phyloP scores from a whole-genome alignment of 2,113 vertebrate species.

The Grammomys surdaster region DNA sequence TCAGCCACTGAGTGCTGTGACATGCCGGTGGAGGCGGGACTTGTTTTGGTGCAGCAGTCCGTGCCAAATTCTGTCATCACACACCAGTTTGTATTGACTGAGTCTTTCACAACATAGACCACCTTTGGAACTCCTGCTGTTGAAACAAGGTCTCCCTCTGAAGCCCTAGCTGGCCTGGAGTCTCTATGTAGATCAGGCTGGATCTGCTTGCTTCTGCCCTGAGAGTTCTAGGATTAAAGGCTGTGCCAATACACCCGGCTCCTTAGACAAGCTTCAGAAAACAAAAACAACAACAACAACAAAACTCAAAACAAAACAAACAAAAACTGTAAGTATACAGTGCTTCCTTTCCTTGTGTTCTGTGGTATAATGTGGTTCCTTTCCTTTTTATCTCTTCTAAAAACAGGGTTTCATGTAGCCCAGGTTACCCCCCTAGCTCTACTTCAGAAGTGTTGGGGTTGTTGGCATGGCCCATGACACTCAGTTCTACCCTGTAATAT shows the following conservation, averaged over 20 bases:
- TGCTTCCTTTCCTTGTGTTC: not conserved
- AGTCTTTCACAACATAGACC: not conserved
- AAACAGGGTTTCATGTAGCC: not conserved
- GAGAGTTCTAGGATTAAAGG: not conserved
- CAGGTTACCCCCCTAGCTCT: not conserved
- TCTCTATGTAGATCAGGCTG: not conserved
- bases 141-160: not conserved
- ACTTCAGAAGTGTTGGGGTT: not conserved
- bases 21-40: not conserved
- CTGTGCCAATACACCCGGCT: not conserved
- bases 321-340: not conserved
- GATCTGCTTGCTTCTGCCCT: no score
- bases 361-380: not conserved
- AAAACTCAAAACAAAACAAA: no score
- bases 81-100: not conserved
- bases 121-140: not conserved
- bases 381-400: not conserved
- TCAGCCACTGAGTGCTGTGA: rapidly evolving
- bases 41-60: not conserved
- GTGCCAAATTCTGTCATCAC: rapidly evolving
- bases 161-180: not conserved
- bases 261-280: not conserved
- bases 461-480: not conserved
- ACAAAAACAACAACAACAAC: not conserved
- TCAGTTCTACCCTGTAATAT: not conserved